phyloP scores from a whole-genome alignment of 23 tunicate species.

The Halocynthia roretzi region DNA sequence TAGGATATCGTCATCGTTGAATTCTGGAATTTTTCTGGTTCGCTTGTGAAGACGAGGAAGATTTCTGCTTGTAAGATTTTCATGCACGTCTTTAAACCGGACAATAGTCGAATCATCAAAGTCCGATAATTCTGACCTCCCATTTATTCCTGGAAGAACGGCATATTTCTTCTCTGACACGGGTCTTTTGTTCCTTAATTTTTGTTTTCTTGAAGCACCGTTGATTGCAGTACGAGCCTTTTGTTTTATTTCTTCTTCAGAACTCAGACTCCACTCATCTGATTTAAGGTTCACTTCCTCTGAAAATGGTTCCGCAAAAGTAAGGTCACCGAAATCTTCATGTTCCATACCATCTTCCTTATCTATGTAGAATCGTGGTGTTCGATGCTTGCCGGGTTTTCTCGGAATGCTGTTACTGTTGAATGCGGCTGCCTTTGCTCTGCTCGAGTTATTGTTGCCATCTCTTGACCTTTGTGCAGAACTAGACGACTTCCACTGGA shows the following conservation, averaged over 20 bases:
- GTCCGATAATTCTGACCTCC: too few relatives aligned
- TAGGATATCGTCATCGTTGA: too few relatives aligned
- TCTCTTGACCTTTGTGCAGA: not conserved
- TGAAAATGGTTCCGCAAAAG: not conserved
- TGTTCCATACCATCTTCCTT: slow-evolving; percentile 15
- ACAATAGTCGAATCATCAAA: too few relatives aligned
- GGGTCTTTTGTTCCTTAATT: too few relatives aligned
- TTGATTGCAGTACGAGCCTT: not conserved
- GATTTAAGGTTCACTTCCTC: not conserved
- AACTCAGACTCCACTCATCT: not conserved
- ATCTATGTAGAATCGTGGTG: slow-evolving; percentile 24
- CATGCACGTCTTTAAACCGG: too few relatives aligned
- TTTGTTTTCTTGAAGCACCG: not conserved
- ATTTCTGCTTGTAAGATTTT: too few relatives aligned
- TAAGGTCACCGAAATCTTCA: not conserved
- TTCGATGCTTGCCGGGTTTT: slow-evolving; percentile 21
- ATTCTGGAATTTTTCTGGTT: too few relatives aligned
- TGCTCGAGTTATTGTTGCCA: not conserved
- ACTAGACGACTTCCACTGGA: not conserved
- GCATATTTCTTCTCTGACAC: slow-evolving; percentile 2
- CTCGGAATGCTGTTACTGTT: not conserved
- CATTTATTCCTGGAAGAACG: not conserved
- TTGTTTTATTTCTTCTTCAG: not conserved
- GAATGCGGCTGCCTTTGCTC: too few relatives aligned
- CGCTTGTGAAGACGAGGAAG: too few relatives aligned